Percentiles rank a stretch among this genome's conserved stretches.
Evolutionary conservation across 2,797 vertebrate genomes (phyloP).

Genomic region (Anolis apletophallus): DNA sequence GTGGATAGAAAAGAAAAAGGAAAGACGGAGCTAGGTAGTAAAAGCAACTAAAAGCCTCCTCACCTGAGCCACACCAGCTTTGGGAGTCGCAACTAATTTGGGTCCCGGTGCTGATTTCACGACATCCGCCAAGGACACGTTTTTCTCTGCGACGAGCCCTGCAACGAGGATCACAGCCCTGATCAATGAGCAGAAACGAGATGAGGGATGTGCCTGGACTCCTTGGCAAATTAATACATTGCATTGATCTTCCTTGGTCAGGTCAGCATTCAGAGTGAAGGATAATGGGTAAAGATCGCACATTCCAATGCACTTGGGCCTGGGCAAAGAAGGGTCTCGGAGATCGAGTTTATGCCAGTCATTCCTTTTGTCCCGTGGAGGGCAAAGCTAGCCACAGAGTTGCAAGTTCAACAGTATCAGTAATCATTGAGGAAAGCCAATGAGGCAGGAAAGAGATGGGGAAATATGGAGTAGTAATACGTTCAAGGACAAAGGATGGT

Average conservation of each 20-base stretch:
- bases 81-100: slow-evolving; percentile 80
- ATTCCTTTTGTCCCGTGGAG: slow-evolving; percentile 52
- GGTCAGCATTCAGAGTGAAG: slow-evolving; percentile 72
- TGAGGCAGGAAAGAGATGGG: slow-evolving; percentile 41
- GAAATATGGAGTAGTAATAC: slow-evolving; percentile 45
- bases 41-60: slow-evolving; percentile 40
- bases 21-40: neutral
- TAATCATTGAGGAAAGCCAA: slow-evolving; percentile 69
- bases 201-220: slow-evolving; percentile 68
- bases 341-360: slow-evolving; percentile 72
- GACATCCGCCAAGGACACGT: slow-evolving; percentile 80
- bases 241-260: slow-evolving; percentile 70
- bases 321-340: slow-evolving; percentile 33
- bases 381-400: slow-evolving; percentile 59
- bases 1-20: neutral
- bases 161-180: slow-evolving; percentile 67
- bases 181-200: slow-evolving; percentile 68
- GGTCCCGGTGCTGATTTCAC: slow-evolving; percentile 82
- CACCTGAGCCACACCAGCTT: slow-evolving; percentile 80
- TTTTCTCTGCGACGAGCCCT: slow-evolving; percentile 81
- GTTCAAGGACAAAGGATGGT: slow-evolving; percentile 58
- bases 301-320: slow-evolving; percentile 51
- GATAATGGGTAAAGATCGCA: slow-evolving; percentile 72
- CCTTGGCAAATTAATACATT: slow-evolving; percentile 71
- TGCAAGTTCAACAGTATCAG: slow-evolving; percentile 67